Percentiles rank a stretch among this genome's conserved stretches.
Evolutionary conservation across 2,797 vertebrate genomes (phyloP).

Genomic region (Molossus alvarezi): DNA sequence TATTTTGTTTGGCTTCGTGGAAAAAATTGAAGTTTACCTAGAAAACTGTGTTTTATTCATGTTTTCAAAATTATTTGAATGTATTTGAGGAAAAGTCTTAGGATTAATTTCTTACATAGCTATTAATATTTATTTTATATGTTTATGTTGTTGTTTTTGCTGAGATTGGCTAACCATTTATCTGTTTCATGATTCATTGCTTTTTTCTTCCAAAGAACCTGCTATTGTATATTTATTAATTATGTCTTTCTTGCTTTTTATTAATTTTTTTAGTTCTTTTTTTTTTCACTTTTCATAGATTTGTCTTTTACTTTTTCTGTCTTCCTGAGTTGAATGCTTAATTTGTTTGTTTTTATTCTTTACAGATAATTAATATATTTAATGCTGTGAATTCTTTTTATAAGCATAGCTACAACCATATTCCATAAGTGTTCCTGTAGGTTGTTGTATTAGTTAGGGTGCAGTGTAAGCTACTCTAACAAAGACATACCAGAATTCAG

Average conservation of each 20-base stretch:
- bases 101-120: slow-evolving; percentile 33
- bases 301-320: slow-evolving; percentile 51
- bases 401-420: neutral
- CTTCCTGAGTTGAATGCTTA: slow-evolving; percentile 47
- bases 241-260: slow-evolving; percentile 48
- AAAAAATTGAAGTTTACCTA: slow-evolving; percentile 48
- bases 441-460: neutral
- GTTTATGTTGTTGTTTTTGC: neutral
- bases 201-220: slow-evolving; percentile 11
- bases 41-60: slow-evolving; percentile 33
- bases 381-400: slow-evolving; percentile 31
- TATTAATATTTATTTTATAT: slow-evolving; percentile 50
- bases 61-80: slow-evolving; percentile 54
- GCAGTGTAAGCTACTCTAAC: neutral
- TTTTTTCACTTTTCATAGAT: slow-evolving; percentile 30
- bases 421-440: neutral
- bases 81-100: slow-evolving; percentile 35
- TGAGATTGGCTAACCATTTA: slow-evolving; percentile 28
- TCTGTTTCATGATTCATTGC: neutral
- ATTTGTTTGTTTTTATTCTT: slow-evolving; percentile 36
- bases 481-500: slow-evolving; percentile 24
- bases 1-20: slow-evolving; percentile 59
- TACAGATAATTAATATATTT: slow-evolving; percentile 19
- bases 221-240: slow-evolving; percentile 15
- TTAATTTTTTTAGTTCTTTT: neutral